Conservation (phyloP, 2,888 invertebrate genomes). For the Pterostichus niger region DNA sequence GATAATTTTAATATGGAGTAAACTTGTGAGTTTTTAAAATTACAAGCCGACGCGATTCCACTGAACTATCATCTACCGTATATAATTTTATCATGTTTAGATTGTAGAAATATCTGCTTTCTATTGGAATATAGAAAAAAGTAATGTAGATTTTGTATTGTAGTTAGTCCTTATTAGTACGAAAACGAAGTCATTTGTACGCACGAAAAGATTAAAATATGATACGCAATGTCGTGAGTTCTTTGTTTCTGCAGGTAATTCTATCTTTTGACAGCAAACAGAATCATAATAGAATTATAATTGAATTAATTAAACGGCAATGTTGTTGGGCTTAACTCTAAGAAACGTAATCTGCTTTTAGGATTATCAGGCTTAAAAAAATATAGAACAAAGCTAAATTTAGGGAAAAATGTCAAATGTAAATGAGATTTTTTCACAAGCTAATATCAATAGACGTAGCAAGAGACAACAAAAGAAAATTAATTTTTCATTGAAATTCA, state of each 20-base stretch:
- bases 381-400: constrained; percentile 15
- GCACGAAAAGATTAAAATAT: constrained; percentile 12
- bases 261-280: constrained; percentile 27
- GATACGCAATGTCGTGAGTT: constrained; percentile 3
- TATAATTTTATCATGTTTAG: too few relatives aligned
- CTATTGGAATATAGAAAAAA: too few relatives aligned
- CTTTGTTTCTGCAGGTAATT: constrained; percentile 35
- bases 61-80: too few relatives aligned
- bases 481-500: neutral
- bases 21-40: too few relatives aligned
- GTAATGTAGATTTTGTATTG: too few relatives aligned
- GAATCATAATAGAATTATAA: constrained; percentile 55
- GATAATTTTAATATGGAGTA: too few relatives aligned
- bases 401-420: constrained; percentile 26
- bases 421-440: neutral
- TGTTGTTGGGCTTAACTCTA: constrained; percentile 28
- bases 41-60: too few relatives aligned
- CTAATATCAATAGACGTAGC: neutral
- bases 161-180: neutral
- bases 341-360: constrained; percentile 35
- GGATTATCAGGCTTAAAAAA: constrained; percentile 9
- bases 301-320: constrained; percentile 46
- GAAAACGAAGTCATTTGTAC: too few relatives aligned
- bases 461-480: neutral
- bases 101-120: too few relatives aligned